phyloP scores from a whole-genome alignment of 2,113 vertebrate species.

The Takifugu flavidus region DNA sequence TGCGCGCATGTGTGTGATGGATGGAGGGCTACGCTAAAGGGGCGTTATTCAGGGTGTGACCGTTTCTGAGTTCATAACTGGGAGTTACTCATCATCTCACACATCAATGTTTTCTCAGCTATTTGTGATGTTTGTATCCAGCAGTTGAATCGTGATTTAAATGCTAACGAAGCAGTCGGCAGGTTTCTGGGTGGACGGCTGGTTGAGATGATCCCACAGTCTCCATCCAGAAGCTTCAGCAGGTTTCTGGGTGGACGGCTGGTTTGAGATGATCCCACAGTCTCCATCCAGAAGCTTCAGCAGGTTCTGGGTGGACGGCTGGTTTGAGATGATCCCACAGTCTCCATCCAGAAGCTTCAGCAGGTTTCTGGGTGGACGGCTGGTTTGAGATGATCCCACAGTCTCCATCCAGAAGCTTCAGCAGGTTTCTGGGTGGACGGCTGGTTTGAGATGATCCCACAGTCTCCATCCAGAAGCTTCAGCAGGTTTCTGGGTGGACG shows the following conservation, averaged over 20 bases:
- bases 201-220: conserved; percentile 4
- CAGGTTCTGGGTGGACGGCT: conserved; percentile 25
- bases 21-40: conserved; percentile 24
- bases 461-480: conserved; percentile 9
- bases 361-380: conserved; percentile 39
- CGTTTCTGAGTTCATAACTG: conserved; percentile 34
- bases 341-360: conserved; percentile 28
- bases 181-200: conserved; percentile 36
- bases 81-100: conserved; percentile 19
- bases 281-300: background rate
- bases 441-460: conserved; percentile 13
- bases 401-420: conserved; percentile 19
- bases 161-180: conserved; percentile 43
- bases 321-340: conserved; percentile 7
- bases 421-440: conserved; percentile 44
- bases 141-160: conserved; percentile 27
- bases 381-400: conserved; percentile 10
- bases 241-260: background rate
- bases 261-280: background rate
- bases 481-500: conserved; percentile 47
- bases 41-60: conserved; percentile 18
- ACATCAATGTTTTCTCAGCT: conserved; percentile 68
- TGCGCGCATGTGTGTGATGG: conserved; percentile 12
- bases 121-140: conserved; percentile 64
- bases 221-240: background rate